Evolutionary conservation across 1,140 invertebrate genomes (phyloP).

Genomic region (Oedothorax gibbosus): DNA sequence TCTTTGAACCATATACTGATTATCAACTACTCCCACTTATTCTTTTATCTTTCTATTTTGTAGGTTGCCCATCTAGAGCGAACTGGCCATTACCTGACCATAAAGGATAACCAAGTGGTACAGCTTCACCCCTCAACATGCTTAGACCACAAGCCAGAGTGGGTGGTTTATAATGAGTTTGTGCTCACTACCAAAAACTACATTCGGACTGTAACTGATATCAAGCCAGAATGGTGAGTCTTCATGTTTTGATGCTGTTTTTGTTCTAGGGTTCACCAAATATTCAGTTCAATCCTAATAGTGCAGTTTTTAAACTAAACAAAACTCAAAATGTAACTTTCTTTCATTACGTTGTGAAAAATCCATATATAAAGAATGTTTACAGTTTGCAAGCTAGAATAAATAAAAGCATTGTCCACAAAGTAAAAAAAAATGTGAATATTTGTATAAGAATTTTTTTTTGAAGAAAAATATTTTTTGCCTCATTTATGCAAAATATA

Average conservation of each 20-base stretch:
- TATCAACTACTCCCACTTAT: no score
- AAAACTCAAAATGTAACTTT: no score
- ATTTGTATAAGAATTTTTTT: no score
- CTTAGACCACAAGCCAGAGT: conserved; percentile 99
- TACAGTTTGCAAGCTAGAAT: no score
- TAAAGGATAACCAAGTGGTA: conserved; percentile 99
- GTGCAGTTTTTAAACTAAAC: no score
- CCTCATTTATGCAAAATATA: no score
- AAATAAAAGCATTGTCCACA: no score
- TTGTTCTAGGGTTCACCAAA: not conserved
- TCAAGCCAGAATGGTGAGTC: conserved; percentile 89
- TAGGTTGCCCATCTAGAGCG: conserved; percentile 94
- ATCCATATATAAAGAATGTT: no score
- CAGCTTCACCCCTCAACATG: conserved; percentile 99
- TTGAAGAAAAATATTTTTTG: no score
- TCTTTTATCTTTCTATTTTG: conserved; percentile 46
- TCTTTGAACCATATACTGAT: no score
- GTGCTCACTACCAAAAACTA: conserved; percentile 99
- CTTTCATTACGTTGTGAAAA: no score
- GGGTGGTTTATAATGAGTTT: conserved; percentile 99
- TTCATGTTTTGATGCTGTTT: conserved; percentile 9
- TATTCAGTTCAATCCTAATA: not conserved
- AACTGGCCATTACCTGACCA: conserved; percentile 96
- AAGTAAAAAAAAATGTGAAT: no score
- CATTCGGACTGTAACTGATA: conserved; percentile 97